Percentiles rank a stretch among this genome's conserved stretches.
phyloP scores from a whole-genome alignment of 2,888 invertebrate genomes.

The Dasypogon diadema region DNA sequence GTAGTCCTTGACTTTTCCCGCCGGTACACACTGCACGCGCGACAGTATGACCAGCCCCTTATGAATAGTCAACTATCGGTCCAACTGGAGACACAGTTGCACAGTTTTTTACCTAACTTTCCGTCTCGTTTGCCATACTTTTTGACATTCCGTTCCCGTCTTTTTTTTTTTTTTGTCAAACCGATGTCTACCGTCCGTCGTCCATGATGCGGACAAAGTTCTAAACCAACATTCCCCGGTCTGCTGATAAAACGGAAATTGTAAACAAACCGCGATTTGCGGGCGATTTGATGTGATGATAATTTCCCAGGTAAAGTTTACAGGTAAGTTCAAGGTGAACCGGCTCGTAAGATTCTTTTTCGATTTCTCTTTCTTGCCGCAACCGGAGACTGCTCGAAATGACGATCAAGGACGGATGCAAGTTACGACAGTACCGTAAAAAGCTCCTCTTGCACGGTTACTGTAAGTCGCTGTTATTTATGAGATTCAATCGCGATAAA shows the following conservation, averaged over 20 bases:
- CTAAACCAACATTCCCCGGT: background rate
- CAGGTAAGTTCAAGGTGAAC: conserved; percentile 50
- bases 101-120: background rate
- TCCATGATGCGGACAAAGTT: too few relatives aligned
- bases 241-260: conserved; percentile 36
- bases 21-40: background rate
- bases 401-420: conserved; percentile 43
- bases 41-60: background rate
- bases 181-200: background rate
- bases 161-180: background rate
- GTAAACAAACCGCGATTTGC: conserved; percentile 31
- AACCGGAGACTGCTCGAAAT: conserved; percentile 16
- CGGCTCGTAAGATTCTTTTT: conserved; percentile 6
- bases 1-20: conserved; percentile 46
- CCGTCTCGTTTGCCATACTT: background rate
- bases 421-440: conserved; percentile 28
- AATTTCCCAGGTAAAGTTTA: conserved; percentile 25
- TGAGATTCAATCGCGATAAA: background rate
- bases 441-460: conserved; percentile 10
- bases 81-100: conserved; percentile 8
- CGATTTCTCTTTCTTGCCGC: conserved; percentile 14
- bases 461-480: conserved; percentile 5
- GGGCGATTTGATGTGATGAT: too few relatives aligned
- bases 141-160: conserved; percentile 1
- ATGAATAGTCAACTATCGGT: background rate